phyloP scores from a whole-genome alignment of 2,888 invertebrate genomes.

The Acronicta psi region DNA sequence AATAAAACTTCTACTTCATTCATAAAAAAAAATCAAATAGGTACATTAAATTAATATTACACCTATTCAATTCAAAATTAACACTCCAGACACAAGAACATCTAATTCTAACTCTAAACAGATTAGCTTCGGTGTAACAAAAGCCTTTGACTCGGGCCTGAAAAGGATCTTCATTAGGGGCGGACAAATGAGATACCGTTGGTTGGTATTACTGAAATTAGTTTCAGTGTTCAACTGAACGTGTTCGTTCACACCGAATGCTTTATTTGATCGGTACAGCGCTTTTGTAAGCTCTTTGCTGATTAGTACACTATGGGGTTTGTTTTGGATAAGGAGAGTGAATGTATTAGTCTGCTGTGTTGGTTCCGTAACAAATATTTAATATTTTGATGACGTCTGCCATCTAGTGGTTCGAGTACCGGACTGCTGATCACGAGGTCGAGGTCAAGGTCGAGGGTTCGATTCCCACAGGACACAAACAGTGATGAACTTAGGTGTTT shows the following conservation, averaged over 20 bases:
- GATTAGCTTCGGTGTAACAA: slow-evolving; percentile 56
- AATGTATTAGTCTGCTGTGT: not conserved
- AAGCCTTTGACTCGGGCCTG: slow-evolving; percentile 51
- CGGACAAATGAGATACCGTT: slow-evolving; percentile 71
- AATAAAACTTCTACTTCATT: too few species aligned
- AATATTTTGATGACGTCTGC: too few species aligned
- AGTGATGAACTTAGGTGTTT: too few species aligned
- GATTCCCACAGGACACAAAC: too few species aligned
- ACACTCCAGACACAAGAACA: slow-evolving; percentile 7
- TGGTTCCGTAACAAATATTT: too few species aligned
- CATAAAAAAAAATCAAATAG: not conserved
- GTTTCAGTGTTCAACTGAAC: slow-evolving; percentile 59
- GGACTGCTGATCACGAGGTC: too few species aligned
- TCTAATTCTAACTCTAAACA: slow-evolving; percentile 12
- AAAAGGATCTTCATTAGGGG: slow-evolving; percentile 74
- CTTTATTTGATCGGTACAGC: slow-evolving; percentile 53
- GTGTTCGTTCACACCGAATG: slow-evolving; percentile 46
- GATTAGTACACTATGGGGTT: slow-evolving; percentile 14
- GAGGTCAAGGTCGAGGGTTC: too few species aligned
- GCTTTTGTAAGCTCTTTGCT: slow-evolving; percentile 37
- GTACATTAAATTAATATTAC: too few species aligned
- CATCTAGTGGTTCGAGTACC: too few species aligned
- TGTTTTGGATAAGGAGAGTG: slow-evolving; percentile 1
- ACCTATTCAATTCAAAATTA: not conserved
- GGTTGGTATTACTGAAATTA: slow-evolving; percentile 68